Base-by-base conservation (phyloP, 2,888 invertebrate species). In the Ellobium chinense region DNA sequence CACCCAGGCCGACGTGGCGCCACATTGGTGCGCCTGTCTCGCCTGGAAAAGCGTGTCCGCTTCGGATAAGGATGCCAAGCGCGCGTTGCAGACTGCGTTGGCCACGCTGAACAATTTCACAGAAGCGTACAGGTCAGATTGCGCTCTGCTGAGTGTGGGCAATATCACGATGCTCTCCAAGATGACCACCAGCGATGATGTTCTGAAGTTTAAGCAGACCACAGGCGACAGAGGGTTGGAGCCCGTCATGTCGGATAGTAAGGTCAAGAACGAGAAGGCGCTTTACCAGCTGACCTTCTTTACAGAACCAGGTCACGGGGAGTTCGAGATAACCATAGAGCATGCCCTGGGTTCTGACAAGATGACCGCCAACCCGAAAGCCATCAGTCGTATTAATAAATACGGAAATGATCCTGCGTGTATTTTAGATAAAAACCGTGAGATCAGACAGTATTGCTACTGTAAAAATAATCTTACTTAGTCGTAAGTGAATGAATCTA, bases 11-110 rank as follows among this genome's bases (percentile, higher is more conserved):
- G 97, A 96, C 78, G 96, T 99, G 81, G 97, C 97, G 91, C 96
- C 98, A 0, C 98, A 99, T 92, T 99, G 98, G 98, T 99, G 99
- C 91, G 96, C 97, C 0, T 99, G 99, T 91, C 94, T 98, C 0
- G 95, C 95, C 21, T 98, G 98, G 98, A 93, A 95, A 84, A 94
- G 94, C 74, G 93, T 97, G 0, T 92, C 95, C 1, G 82, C 93
- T 0, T 89, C 92, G 0, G 94, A 95, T 54, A 90, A 94, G 18
- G 94, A 94, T n/a, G 83, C 91, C 0, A 93, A 94, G 29, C 94
- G 96, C 0, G 96, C 95, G 29, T n/a, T 63, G 2, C 70, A 46
- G 21, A 34, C 62, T 1, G 78, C 78, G 0, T 14, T 78, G 34
- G 78, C 27, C 0, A 24, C 69, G 1, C 21, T 78, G 2, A 78